Base-by-base conservation (phyloP, 2,797 vertebrate genomes). In the Netta rufina region DNA sequence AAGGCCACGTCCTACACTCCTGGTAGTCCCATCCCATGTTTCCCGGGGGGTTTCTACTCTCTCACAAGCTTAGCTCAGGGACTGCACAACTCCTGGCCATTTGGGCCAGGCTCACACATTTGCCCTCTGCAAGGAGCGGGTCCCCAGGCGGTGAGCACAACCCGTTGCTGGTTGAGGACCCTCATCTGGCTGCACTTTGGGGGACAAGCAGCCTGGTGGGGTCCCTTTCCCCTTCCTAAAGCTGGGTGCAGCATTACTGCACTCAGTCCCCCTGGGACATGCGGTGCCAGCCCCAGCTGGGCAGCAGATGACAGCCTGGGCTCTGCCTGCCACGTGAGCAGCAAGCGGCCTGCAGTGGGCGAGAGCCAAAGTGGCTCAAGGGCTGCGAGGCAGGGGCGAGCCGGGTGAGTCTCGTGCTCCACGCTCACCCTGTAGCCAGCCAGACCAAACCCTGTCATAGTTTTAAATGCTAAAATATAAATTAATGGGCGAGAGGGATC, bases 41-140 rank as follows among this genome's bases (percentile, higher is more conserved):
- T 76, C 16, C n/a, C 0, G 0, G 6, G 13, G 8, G 1, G 3
- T 58, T 51, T 8, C 67, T 33, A 16, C 0, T 1, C 19, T 45
- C 51, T 70, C 4, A 0, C 4, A 16, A 85, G n/a, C 39, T 2
- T 0, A 0, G 22, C 39, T 21, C 4, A 1, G 33, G 19, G 43
- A 14, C 41, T 45, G 8, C 87, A 20, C 33, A 32, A 1, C 77
- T 53, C 41, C 32, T 33, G 4, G 8, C 1, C 0, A 7, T 45
- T 41, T 1, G 1, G 25, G 27, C 11, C 32, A 8, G 21, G 41
- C 9, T 86, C 22, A 3, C 60, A 20, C 32, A 25, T 33, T 25
- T 21, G 33, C 13, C 33, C 14, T 39, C 64, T 32, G 14, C 0
- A 2, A n/a, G 60, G 10, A 70, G 24, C 1, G 0, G n/a, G 8